Evolutionary conservation across 2,888 invertebrate species (phyloP).

Genomic region (Desoria tigrina): DNA sequence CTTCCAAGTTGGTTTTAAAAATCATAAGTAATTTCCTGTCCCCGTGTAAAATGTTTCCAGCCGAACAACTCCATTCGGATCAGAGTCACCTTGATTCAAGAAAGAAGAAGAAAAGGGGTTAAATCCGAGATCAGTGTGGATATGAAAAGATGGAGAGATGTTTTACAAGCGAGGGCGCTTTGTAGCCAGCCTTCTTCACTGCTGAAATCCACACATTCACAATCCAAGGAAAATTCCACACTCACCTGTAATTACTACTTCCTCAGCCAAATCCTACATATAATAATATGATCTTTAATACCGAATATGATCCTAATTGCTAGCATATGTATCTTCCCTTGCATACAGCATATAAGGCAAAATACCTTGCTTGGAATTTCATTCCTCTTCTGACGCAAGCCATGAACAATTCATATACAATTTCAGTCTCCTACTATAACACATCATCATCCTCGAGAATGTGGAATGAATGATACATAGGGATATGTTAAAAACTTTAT

Average conservation of each 20-base stretch:
- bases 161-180: constrained; percentile 20
- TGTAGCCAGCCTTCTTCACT: no score
- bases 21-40: no score
- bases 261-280: not conserved
- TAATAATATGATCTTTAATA: no score
- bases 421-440: not conserved
- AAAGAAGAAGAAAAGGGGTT: constrained; percentile 8
- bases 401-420: no score
- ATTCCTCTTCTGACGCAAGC: not conserved
- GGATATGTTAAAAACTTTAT: not conserved
- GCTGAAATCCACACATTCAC: not conserved
- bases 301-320: no score
- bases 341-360: no score
- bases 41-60: no score
- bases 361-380: not conserved
- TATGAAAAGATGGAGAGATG: not conserved
- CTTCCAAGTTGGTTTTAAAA: no score
- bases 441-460: not conserved
- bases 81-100: constrained; percentile 6
- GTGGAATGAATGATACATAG: not conserved
- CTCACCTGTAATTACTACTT: constrained; percentile 16
- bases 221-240: not conserved
- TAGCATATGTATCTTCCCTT: no score
- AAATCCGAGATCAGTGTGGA: not conserved
- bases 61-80: no score